These are phyloP conservation scores for Ibidorhyncha struthersii DNA, from an alignment of 2,113 vertebrate genomes.

Conservation along the genomic window DNA sequence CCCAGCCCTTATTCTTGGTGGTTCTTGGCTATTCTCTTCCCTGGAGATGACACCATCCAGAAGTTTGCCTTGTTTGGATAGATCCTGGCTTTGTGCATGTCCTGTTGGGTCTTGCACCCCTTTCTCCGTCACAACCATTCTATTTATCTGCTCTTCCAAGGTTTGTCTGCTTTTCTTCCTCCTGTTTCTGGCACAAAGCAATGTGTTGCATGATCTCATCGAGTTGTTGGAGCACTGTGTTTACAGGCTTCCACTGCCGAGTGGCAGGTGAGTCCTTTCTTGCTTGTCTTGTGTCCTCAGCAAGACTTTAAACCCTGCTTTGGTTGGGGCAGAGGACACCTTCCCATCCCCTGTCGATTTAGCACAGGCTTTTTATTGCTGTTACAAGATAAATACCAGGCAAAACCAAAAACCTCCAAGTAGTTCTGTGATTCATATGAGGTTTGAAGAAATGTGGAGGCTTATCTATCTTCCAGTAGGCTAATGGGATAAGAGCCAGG, in stretches of 20 bases:
- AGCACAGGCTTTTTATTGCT: background rate
- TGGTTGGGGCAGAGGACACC: background rate
- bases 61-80: background rate
- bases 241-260: background rate
- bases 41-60: background rate
- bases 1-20: background rate
- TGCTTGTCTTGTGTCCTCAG: background rate
- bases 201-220: background rate
- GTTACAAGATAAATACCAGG: background rate
- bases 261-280: background rate
- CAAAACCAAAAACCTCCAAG: background rate
- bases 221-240: background rate
- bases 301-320: background rate
- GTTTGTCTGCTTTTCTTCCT: background rate
- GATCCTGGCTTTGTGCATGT: background rate
- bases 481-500: slow-evolving; percentile 26
- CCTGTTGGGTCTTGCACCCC: background rate
- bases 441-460: background rate
- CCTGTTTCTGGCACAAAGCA: background rate
- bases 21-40: background rate
- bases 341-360: background rate
- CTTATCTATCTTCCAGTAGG: slow-evolving; percentile 20
- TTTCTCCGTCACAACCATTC: background rate
- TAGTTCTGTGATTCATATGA: background rate
- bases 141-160: background rate